Percentiles rank a stretch among this genome's conserved stretches.
These are phyloP conservation scores for Sphyrna mokarran DNA, from an alignment of 2,113 vertebrate genomes.

Conservation along the genomic window DNA sequence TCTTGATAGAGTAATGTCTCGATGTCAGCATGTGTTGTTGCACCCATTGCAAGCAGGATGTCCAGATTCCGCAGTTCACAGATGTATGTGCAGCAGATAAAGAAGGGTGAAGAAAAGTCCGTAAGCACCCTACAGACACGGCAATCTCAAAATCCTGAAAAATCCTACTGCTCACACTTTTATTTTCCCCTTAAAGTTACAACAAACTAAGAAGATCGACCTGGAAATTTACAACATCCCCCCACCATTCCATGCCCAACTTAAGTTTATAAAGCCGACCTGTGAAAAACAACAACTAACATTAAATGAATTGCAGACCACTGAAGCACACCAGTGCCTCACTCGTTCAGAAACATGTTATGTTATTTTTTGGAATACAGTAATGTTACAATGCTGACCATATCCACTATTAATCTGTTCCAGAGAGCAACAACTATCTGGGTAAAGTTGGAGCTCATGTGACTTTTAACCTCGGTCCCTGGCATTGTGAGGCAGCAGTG, in stretches of 20 bases:
- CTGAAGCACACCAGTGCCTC: not conserved
- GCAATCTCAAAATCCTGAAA: not conserved
- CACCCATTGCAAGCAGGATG: not conserved
- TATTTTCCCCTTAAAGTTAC: not conserved
- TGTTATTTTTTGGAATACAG: not conserved
- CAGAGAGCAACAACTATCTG: not conserved
- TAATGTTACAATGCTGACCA: not conserved
- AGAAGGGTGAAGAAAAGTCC: not conserved
- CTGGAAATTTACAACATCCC: not conserved
- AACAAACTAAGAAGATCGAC: no score
- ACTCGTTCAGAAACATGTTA: not conserved
- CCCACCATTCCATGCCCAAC: not conserved
- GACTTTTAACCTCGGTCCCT: not conserved
- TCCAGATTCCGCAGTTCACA: not conserved
- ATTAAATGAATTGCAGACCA: not conserved
- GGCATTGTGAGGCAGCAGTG: no score
- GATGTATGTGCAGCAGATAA: not conserved
- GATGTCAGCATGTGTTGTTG: not conserved
- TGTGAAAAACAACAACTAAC: not conserved
- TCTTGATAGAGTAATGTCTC: not conserved
- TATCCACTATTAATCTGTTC: not conserved
- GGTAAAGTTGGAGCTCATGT: not conserved
- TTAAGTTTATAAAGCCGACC: not conserved
- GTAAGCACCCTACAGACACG: not conserved
- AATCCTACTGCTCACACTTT: not conserved